Percentiles rank a stretch among this genome's conserved stretches.
phyloP scores from a whole-genome alignment of 92 coral and sea anemone genomes.

The Phymanthus crucifer region DNA sequence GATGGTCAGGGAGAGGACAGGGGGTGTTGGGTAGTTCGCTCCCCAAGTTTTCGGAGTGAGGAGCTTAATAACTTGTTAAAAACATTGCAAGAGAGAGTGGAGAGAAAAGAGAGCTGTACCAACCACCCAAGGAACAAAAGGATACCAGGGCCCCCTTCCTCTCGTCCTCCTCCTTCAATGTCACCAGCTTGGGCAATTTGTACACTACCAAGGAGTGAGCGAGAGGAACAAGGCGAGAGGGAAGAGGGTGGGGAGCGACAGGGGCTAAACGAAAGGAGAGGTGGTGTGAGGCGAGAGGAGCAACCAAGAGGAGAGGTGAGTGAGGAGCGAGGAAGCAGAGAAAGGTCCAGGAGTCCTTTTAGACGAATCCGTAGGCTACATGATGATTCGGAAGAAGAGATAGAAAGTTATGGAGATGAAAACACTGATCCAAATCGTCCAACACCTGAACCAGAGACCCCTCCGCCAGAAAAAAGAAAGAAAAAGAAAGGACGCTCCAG shows the following conservation, averaged over 20 bases:
- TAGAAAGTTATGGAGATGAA: neutral
- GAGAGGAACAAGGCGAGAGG: no score
- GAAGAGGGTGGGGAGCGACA: no score
- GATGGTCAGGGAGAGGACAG: neutral
- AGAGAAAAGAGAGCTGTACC: neutral
- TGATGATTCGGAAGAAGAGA: no score
- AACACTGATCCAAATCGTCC: neutral
- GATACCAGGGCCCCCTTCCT: neutral
- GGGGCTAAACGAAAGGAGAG: no score
- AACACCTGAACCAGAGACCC: neutral
- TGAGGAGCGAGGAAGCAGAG: no score
- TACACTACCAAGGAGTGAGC: no score
- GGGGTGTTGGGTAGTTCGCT: constrained; percentile 8
- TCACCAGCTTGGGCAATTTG: neutral
- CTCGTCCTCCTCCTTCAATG: neutral
- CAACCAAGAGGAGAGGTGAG: no score
- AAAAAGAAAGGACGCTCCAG: neutral
- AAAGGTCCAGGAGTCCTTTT: no score
- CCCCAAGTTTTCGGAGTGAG: neutral
- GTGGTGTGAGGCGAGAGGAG: no score
- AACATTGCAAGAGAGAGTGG: neutral
- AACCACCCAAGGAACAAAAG: constrained; percentile 11
- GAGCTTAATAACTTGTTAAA: neutral
- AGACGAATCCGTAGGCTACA: no score
- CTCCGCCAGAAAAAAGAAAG: neutral